Evolutionary conservation across 30 jellyfish, hydroid and myxozoan species (phyloP).

Genomic region (Rhopilema esculentum): DNA sequence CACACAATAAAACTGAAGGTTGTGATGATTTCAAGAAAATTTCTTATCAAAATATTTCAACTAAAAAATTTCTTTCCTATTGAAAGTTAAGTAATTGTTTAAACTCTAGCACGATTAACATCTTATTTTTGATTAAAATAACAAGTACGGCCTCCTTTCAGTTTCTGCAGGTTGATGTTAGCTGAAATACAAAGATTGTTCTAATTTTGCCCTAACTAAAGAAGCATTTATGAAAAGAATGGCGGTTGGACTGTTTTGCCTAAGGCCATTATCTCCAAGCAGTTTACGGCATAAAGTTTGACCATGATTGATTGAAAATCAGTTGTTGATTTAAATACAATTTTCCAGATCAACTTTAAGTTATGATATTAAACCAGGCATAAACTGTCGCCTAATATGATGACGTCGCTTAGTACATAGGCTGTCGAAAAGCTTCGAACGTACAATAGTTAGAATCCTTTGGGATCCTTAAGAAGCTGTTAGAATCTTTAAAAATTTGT

Average conservation of each 20-base stretch:
- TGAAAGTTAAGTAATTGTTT: neutral
- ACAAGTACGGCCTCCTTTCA: neutral
- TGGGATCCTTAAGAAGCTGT: neutral
- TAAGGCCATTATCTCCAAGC: too few species aligned
- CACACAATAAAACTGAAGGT: neutral
- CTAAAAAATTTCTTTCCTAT: neutral
- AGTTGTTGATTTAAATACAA: too few species aligned
- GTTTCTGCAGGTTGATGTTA: neutral
- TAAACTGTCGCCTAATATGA: too few species aligned
- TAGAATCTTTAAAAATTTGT: too few species aligned
- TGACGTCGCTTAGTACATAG: too few species aligned
- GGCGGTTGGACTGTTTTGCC: too few species aligned
- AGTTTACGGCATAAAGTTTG: too few species aligned
- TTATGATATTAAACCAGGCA: too few species aligned
- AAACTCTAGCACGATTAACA: neutral
- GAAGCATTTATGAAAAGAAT: neutral
- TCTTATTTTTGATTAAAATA: neutral
- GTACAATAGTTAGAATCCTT: neutral
- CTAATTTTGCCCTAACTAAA: neutral
- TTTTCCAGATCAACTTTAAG: too few species aligned
- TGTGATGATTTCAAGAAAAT: neutral
- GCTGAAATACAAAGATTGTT: neutral
- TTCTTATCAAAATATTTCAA: neutral
- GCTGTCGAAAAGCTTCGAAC: too few species aligned
- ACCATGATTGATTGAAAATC: too few species aligned